Conservation (phyloP, 2,113 vertebrate species). For the Plecotus auritus region DNA sequence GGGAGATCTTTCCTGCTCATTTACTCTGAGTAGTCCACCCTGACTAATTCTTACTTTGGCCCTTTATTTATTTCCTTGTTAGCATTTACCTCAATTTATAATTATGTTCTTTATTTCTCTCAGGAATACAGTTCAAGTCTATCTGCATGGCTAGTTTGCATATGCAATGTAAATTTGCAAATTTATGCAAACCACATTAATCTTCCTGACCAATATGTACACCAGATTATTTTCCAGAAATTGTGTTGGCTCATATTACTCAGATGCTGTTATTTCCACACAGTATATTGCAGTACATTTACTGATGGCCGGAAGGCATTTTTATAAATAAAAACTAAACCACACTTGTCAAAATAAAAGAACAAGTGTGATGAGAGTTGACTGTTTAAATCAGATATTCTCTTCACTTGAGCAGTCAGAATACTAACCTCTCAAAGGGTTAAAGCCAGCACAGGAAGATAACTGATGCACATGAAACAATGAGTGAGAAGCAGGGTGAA, state of each 20-base stretch:
- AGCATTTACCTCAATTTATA: neutral
- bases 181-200: conserved; percentile 46
- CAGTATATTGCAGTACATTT: conserved; percentile 32
- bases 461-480: conserved; percentile 4
- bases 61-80: conserved; percentile 23
- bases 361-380: conserved; percentile 55
- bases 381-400: conserved; percentile 51
- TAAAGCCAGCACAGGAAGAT: neutral
- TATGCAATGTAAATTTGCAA: conserved; percentile 25
- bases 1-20: neutral
- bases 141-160: conserved; percentile 59
- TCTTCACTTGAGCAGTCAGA: conserved; percentile 51
- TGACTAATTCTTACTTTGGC: neutral
- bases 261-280: conserved; percentile 42
- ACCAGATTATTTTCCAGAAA: conserved; percentile 57
- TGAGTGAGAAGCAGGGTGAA: conserved; percentile 1
- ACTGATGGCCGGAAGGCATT: conserved; percentile 44
- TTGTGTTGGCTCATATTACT: conserved; percentile 15
- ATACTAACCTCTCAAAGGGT: conserved; percentile 7
- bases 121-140: neutral
- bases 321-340: conserved; percentile 63
- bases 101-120: conserved; percentile 54
- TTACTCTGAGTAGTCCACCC: neutral
- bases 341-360: conserved; percentile 58
- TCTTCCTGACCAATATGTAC: conserved; percentile 22